Base-by-base conservation (phyloP, 1,140 invertebrate species). In the Cydia fagiglandana region DNA sequence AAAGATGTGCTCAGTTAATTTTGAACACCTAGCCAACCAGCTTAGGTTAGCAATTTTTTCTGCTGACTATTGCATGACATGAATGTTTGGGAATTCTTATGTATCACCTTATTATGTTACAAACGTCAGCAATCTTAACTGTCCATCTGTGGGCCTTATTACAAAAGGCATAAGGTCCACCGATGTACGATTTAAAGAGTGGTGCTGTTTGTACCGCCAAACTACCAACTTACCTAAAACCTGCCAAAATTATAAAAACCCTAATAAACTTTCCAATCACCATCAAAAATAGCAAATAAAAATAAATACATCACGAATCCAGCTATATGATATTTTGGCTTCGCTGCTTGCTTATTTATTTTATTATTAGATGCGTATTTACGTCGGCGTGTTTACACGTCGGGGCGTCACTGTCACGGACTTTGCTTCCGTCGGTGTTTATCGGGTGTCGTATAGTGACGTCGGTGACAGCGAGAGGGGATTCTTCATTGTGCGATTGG, bases 301-400 rank as follows among this genome's bases (percentile, higher is more conserved):
- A 68, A 68, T 68, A 66, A 45, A 45, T 45, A 45, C 10, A 38
- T 17, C 64, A 66, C 28, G 64, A 15, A 34, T 34, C 28, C 64
- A 64, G 13, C 64, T 28, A n/a, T 28, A n/a, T 38, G 64, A 68
- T 68, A 68, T 68, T 68, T 68, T 68, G 64, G 64, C 64, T 38
- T n/a, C 64, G 64, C 30, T 12, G 15, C 30, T 12, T 20, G 64
- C 15, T 24, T 68, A 24, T 24, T 24, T 24, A 24, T 24, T 24
- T 24, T 24, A 68, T 68, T 34, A 68, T 34, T 68, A 68, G 64
- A 64, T 13, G 13, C 30, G 4, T 38, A 38, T 34, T 38, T 68
- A 68, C 64, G 64, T 68, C 64, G 10, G 4, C 30, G 28, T 68
- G 64, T 68, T 68, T 68, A 68, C 64, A 28, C 10, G 28, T 64